Conservation (phyloP, 2,113 vertebrate genomes). For the Camelus bactrianus region DNA sequence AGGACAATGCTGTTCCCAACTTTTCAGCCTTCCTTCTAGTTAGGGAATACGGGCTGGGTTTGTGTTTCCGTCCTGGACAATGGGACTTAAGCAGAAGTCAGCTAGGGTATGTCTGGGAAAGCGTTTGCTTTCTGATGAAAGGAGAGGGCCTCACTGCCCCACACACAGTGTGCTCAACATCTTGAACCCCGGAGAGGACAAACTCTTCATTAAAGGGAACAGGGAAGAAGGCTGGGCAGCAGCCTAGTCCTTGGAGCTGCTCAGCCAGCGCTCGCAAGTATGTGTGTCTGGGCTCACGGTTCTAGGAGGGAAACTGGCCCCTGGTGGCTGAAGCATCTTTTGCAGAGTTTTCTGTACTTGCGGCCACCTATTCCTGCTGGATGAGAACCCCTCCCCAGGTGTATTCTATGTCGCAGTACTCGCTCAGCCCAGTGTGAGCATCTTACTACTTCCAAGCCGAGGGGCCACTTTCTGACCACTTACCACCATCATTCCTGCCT, state of each 20-base stretch:
- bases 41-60: too few species aligned
- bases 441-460: background rate
- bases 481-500: background rate
- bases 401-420: too few species aligned
- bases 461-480: background rate
- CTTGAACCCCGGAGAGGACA: background rate
- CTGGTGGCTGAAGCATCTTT: background rate
- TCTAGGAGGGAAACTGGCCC: background rate
- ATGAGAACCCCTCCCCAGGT: background rate
- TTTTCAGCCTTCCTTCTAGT: background rate
- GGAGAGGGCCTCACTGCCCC: background rate
- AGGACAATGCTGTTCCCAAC: background rate
- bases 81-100: background rate
- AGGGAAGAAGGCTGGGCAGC: background rate
- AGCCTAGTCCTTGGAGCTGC: background rate
- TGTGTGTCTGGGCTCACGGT: background rate
- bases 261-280: background rate
- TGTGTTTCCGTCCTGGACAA: background rate
- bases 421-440: background rate
- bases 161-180: too few species aligned
- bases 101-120: background rate
- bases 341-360: background rate
- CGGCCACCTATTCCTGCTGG: fast-evolving
- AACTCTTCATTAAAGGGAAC: background rate
- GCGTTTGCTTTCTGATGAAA: background rate